Percentiles rank a stretch among this genome's conserved stretches.
Conservation (phyloP, 2,113 vertebrate genomes). For the Campylomormyrus tamandua region DNA sequence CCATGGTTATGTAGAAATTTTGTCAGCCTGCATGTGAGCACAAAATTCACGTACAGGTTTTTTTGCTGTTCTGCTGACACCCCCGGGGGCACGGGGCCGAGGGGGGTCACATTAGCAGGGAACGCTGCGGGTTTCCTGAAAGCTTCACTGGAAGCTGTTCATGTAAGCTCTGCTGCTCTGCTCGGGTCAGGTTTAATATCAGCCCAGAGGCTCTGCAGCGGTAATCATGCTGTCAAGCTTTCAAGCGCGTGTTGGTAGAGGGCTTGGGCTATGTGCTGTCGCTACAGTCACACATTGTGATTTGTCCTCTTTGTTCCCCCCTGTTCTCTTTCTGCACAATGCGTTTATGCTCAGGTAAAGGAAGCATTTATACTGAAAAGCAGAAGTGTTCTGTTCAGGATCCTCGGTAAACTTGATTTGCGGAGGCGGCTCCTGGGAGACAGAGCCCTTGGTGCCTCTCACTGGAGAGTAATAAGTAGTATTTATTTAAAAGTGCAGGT, state of each 20-base stretch:
- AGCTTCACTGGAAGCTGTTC: neutral
- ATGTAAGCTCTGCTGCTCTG: neutral
- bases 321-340: neutral
- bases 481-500: slow-evolving; percentile 52
- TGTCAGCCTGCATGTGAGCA: neutral
- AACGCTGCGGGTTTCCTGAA: neutral
- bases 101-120: neutral
- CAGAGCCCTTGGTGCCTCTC: slow-evolving; percentile 27
- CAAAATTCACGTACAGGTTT: neutral
- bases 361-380: neutral
- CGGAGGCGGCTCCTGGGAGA: slow-evolving; percentile 35
- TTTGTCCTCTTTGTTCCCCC: neutral
- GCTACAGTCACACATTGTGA: neutral
- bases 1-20: neutral
- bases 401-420: slow-evolving; percentile 39
- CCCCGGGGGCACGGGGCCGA: neutral
- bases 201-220: neutral
- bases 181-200: neutral
- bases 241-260: neutral
- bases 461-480: slow-evolving; percentile 49
- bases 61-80: neutral
- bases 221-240: neutral
- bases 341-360: neutral
- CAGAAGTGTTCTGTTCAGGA: slow-evolving; percentile 22
- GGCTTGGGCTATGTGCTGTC: neutral